Conservation (phyloP, 2,888 invertebrate species). For the Archips crataeganus region DNA sequence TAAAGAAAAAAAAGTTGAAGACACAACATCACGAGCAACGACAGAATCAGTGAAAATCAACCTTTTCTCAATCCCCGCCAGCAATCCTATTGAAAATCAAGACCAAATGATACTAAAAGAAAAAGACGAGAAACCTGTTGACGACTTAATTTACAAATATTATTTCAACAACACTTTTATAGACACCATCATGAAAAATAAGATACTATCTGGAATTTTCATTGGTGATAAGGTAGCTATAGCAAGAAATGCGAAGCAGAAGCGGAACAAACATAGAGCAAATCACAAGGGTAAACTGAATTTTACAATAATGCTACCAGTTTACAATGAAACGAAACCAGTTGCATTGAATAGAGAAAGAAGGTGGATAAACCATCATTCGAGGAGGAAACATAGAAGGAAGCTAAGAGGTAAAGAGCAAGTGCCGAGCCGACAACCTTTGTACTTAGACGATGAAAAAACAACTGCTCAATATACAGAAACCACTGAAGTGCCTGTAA, state of each 20-base stretch:
- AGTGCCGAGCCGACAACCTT: background rate
- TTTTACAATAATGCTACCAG: slow-evolving; percentile 64
- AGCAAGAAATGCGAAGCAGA: slow-evolving; percentile 58
- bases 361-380: slow-evolving; percentile 69
- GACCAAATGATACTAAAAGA: slow-evolving; percentile 73
- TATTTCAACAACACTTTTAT: slow-evolving; percentile 81
- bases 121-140: slow-evolving; percentile 71
- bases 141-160: slow-evolving; percentile 78
- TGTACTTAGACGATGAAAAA: slow-evolving; percentile 1
- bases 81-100: slow-evolving; percentile 61
- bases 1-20: slow-evolving; percentile 38
- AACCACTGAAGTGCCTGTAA: slow-evolving; percentile 22
- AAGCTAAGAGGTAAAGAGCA: slow-evolving; percentile 48
- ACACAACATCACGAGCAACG: slow-evolving; percentile 48
- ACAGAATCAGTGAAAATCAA: slow-evolving; percentile 72
- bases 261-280: slow-evolving; percentile 55
- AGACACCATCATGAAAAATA: slow-evolving; percentile 71
- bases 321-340: slow-evolving; percentile 49
- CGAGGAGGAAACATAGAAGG: slow-evolving; percentile 51
- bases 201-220: slow-evolving; percentile 61
- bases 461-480: slow-evolving; percentile 44
- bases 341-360: slow-evolving; percentile 54
- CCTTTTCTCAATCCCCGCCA: slow-evolving; percentile 66
- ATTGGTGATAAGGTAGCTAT: slow-evolving; percentile 50
- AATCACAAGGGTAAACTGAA: slow-evolving; percentile 44